phyloP scores from a whole-genome alignment of 2,888 invertebrate genomes.

The Cerastoderma edule region DNA sequence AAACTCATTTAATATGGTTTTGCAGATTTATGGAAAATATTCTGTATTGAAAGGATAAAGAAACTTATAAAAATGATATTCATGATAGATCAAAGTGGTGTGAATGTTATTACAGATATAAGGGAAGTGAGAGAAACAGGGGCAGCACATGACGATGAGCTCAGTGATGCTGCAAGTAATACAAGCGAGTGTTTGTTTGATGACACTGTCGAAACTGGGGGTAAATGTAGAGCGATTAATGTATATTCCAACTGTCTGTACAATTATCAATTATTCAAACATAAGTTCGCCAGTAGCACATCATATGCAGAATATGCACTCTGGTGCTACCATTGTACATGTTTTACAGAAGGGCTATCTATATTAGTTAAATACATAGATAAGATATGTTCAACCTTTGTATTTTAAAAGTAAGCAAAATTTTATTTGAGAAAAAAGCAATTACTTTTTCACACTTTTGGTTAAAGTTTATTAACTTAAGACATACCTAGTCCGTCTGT shows the following conservation, averaged over 20 bases:
- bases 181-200: slow-evolving; percentile 18
- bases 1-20: no score
- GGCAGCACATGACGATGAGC: not conserved
- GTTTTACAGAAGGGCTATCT: not conserved
- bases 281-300: not conserved
- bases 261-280: not conserved
- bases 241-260: not conserved
- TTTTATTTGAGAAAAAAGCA: no score
- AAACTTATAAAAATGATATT: no score
- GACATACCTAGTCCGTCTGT: no score
- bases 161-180: slow-evolving; percentile 10
- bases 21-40: no score
- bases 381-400: not conserved
- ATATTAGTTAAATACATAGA: not conserved
- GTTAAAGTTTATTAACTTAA: no score
- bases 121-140: not conserved
- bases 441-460: no score
- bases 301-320: not conserved
- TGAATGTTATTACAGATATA: not conserved
- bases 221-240: not conserved
- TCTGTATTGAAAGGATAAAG: no score
- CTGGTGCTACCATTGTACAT: not conserved
- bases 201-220: not conserved
- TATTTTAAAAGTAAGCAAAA: no score
- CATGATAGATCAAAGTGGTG: no score